These are phyloP conservation scores for Noturus placidus DNA, from an alignment of 2,113 vertebrate species.

Conservation along the genomic window DNA sequence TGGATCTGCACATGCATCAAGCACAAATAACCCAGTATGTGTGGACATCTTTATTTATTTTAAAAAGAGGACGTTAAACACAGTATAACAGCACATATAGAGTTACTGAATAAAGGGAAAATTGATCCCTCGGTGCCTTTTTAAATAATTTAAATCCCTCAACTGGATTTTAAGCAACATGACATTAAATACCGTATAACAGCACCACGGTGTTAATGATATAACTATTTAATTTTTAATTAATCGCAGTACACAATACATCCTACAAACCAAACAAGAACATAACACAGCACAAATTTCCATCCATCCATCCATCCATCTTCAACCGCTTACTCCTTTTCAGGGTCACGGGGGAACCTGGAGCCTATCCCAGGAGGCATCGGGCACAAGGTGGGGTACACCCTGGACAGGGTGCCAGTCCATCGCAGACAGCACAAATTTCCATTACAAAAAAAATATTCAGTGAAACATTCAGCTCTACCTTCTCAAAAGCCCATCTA, in stretches of 20 bases:
- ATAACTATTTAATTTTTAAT: not conserved
- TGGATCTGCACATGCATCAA: slow-evolving; percentile 77
- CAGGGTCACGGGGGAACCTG: too few species aligned
- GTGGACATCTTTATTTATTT: not conserved
- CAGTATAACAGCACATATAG: not conserved
- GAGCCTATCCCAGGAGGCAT: too few species aligned
- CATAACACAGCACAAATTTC: not conserved
- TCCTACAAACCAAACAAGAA: not conserved
- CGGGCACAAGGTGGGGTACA: too few species aligned
- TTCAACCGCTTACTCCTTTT: too few species aligned
- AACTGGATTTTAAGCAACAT: not conserved
- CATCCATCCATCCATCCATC: too few species aligned
- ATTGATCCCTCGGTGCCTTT: too few species aligned
- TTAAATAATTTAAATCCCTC: too few species aligned
- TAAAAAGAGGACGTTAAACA: not conserved
- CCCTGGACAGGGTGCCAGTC: too few species aligned
- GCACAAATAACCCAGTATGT: not conserved
- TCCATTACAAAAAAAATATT: not conserved
- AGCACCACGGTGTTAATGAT: not conserved
- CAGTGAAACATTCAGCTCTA: slow-evolving; percentile 47
- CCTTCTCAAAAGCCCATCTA: slow-evolving; percentile 94
- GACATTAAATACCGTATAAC: too few species aligned
- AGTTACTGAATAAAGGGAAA: not conserved
- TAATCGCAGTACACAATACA: not conserved
- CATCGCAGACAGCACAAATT: too few species aligned